phyloP scores from a whole-genome alignment of 2,888 invertebrate genomes.

The Drosophila fulvimacula region DNA sequence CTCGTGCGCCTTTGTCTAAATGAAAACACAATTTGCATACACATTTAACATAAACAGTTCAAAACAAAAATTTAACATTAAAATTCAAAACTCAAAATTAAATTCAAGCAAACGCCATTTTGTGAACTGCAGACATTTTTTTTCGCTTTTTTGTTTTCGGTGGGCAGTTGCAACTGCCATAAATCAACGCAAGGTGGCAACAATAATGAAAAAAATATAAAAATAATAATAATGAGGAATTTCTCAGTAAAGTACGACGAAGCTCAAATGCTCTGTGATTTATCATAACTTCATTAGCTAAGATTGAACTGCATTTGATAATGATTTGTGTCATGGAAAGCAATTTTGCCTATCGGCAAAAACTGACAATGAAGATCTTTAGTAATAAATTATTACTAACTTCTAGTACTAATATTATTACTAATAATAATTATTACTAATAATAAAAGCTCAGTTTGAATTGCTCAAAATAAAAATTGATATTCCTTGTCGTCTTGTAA shows the following conservation, averaged over 20 bases:
- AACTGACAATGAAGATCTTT: too few species aligned
- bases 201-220: conserved; percentile 1
- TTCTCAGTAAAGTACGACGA: not conserved
- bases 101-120: conserved; percentile 43
- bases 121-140: conserved; percentile 48
- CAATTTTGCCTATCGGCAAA: too few species aligned
- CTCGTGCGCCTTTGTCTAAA: conserved; percentile 30
- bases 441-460: too few species aligned
- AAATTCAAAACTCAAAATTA: conserved; percentile 12
- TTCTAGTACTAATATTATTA: too few species aligned
- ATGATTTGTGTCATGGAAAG: not conserved
- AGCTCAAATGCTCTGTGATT: conserved; percentile 1
- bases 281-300: not conserved
- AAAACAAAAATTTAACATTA: conserved; percentile 1
- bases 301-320: not conserved
- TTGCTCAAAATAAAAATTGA: too few species aligned
- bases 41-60: conserved; percentile 40
- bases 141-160: too few species aligned
- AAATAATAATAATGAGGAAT: not conserved
- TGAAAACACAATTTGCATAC: conserved; percentile 68
- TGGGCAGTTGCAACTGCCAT: conserved; percentile 41
- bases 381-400: too few species aligned
- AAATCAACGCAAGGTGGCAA: conserved; percentile 58
- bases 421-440: too few species aligned
- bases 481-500: too few species aligned